phyloP scores from a whole-genome alignment of 2,113 vertebrate species.

The Ctenodactylus gundi region DNA sequence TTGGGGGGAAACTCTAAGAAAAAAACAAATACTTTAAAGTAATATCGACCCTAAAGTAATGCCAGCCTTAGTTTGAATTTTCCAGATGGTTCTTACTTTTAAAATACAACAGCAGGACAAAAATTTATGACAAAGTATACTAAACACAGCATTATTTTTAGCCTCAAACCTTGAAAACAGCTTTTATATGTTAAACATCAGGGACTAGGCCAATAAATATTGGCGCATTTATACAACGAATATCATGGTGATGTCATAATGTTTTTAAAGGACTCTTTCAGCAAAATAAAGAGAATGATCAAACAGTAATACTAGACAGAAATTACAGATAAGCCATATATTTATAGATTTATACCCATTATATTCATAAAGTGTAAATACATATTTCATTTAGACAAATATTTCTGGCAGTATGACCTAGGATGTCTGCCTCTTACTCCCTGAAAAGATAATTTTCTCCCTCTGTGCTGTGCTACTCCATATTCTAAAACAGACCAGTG shows the following conservation, averaged over 20 bases:
- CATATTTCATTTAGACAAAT: neutral
- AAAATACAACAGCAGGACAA: conserved; percentile 41
- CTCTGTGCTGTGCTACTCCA: neutral
- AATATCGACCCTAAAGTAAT: neutral
- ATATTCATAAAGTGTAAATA: neutral
- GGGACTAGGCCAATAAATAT: neutral
- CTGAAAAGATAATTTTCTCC: neutral
- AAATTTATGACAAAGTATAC: neutral
- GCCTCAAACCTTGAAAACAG: conserved; percentile 25
- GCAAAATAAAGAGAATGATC: neutral
- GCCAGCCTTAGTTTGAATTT: neutral
- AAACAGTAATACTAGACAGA: neutral
- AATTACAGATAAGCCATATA: neutral
- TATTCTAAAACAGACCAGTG: neutral
- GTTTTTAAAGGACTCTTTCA: neutral
- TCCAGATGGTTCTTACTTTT: neutral
- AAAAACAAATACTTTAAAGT: neutral
- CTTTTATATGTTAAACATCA: neutral
- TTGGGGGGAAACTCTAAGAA: neutral
- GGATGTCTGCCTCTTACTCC: neutral
- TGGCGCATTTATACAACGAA: neutral
- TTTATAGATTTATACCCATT: neutral
- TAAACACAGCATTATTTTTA: neutral
- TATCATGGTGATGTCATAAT: neutral
- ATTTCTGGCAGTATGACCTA: neutral